Evolutionary conservation across 2,888 invertebrate genomes (phyloP), one percentile per base, ranked within the genome.

Genomic region (Conops quadrifasciatus): DNA sequence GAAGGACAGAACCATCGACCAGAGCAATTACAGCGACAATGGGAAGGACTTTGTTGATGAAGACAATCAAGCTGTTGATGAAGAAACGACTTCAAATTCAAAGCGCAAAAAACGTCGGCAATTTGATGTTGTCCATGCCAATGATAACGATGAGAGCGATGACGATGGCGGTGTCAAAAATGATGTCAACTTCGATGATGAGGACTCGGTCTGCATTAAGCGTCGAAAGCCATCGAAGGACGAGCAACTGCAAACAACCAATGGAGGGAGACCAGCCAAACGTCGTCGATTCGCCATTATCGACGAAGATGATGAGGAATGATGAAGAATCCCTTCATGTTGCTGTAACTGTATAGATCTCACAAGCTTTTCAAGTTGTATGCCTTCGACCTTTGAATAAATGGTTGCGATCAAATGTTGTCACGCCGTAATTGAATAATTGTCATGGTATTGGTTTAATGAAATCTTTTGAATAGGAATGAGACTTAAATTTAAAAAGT

Each of bases 281-380:
- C 83, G 85, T 70, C 84, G 85, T 74, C 84, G 85, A 70, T 73
- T 84, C 71, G 85, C 83, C 68, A 74, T 84, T 75, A 83, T 84
- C 77, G 83, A 83, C 71, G 84, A 84, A 73, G 84, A 84, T 70
- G 85, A 83, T 21, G 80, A 79, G 21, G 80, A 82, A 66, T 63
- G 21, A 51, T 36, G 53, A 51, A n/a, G 58, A 69, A 49, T n/a
- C 19, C 67, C 7, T 56, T 58, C 24, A 28, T 67, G 24, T 16
- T 30, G 47, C 21, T 3, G 59, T 15, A 28, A 15, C 60, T 19
- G 19, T 28, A 24, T 59, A 5, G n/a, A 1, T n/a, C 30, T 59
- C 62, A n/a, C 15, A 65, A 65, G 53, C 36, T 49, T 28, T 43
- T 49, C 26, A 15, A 13, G 45, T 45, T 63, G 11, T 30, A 19